Percentiles rank a stretch among this genome's conserved stretches.
Conservation (phyloP, 2,888 invertebrate species). For the Microctonus hyperodae region DNA sequence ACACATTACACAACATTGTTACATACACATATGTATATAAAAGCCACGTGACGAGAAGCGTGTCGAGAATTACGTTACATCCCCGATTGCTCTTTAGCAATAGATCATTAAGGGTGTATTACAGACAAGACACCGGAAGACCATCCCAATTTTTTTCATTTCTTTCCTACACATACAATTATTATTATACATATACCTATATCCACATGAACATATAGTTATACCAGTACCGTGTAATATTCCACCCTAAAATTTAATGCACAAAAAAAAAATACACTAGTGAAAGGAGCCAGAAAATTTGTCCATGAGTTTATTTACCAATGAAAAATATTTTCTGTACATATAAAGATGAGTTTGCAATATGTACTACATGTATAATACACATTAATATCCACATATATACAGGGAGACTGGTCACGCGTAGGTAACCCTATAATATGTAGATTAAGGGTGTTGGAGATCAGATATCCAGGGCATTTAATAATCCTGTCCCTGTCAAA, state of each 20-base stretch:
- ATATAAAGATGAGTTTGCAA: too few relatives aligned
- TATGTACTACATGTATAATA: neutral
- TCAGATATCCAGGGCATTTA: conserved; percentile 63
- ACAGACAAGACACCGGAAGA: conserved; percentile 55
- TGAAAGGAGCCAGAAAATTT: too few relatives aligned
- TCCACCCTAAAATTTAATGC: neutral
- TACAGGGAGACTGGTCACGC: conserved; percentile 48
- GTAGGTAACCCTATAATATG: conserved; percentile 61
- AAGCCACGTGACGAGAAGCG: conserved; percentile 55
- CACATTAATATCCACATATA: neutral
- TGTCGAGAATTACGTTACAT: conserved; percentile 57
- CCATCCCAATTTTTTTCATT: conserved; percentile 35
- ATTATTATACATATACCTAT: neutral
- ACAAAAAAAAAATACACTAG: too few relatives aligned
- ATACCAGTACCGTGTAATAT: neutral
- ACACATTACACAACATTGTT: conserved; percentile 19
- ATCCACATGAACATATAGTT: neutral
- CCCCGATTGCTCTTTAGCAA: conserved; percentile 51
- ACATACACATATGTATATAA: too few relatives aligned
- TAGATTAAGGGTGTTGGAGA: conserved; percentile 62
- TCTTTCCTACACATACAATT: neutral
- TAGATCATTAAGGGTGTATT: conserved; percentile 61
- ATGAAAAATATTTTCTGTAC: too few relatives aligned
- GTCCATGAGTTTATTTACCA: too few relatives aligned
- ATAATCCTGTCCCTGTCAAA: conserved; percentile 64